phyloP scores from a whole-genome alignment of 2,113 vertebrate genomes.

The Nesoenas mayeri region DNA sequence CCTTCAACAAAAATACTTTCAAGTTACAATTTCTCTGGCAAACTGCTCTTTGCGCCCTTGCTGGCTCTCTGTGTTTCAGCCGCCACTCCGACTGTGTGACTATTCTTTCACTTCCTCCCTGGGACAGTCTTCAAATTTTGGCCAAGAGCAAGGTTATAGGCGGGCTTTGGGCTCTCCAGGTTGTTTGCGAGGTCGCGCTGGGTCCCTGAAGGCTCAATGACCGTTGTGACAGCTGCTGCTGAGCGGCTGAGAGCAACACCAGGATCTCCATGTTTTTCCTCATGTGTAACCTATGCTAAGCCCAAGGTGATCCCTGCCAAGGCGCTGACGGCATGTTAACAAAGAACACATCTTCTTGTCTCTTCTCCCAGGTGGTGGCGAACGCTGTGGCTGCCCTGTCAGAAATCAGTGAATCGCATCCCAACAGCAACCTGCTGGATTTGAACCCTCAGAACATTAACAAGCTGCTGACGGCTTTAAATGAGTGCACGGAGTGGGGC shows the following conservation, averaged over 20 bases:
- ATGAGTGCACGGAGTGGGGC: conserved; percentile 98
- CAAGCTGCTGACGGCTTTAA: conserved; percentile 95
- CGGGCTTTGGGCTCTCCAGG: background rate
- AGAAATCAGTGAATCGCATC: conserved; percentile 98
- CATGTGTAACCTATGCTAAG: background rate
- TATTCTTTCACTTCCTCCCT: background rate
- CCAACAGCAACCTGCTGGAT: conserved; percentile 98
- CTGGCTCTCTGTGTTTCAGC: background rate
- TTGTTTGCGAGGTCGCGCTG: background rate
- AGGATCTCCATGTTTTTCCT: background rate
- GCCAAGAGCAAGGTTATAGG: background rate
- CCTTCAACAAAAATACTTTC: background rate
- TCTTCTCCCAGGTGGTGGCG: conserved; percentile 88
- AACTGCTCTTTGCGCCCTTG: background rate
- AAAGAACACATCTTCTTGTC: background rate
- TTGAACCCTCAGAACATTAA: conserved; percentile 99
- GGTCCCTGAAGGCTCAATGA: background rate
- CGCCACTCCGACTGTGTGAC: background rate
- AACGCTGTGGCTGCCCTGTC: conserved; percentile 97
- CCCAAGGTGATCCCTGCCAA: background rate
- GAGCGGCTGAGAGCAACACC: background rate
- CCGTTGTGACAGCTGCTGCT: background rate
- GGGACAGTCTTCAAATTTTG: background rate
- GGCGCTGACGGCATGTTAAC: background rate
- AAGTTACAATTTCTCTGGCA: background rate